Conservation (phyloP, 2,113 vertebrate species). For the Morone chrysops region DNA sequence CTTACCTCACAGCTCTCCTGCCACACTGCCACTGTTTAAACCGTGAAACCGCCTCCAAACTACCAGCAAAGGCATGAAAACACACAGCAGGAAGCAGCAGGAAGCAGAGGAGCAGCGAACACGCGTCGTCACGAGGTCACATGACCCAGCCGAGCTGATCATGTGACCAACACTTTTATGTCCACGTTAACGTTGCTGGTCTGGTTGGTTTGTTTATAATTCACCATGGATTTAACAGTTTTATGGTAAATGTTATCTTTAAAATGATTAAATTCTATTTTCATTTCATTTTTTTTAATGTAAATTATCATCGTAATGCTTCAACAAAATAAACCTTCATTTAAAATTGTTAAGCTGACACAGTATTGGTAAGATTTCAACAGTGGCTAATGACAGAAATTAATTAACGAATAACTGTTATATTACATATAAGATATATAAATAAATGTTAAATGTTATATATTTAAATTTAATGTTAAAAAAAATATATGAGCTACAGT, state of each 20-base stretch:
- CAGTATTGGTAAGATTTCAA: not conserved
- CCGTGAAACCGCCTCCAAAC: not conserved
- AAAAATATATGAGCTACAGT: not conserved
- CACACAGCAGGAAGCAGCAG: not conserved
- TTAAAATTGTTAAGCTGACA: not conserved
- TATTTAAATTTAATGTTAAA: not conserved
- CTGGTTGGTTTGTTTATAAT: not conserved
- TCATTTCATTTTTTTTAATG: not conserved
- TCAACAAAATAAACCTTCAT: not conserved
- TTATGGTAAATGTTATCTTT: not conserved
- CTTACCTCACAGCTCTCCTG: constrained; percentile 19
- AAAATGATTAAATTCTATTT: too few relatives aligned
- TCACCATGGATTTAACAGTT: not conserved
- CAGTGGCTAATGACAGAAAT: not conserved
- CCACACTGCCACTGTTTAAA: not conserved
- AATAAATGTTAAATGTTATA: not conserved
- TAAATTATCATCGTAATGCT: not conserved
- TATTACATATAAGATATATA: not conserved
- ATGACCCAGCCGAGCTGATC: not conserved
- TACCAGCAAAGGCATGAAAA: too few relatives aligned
- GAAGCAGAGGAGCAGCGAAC: not conserved
- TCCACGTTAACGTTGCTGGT: accelerated
- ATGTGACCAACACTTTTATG: not conserved
- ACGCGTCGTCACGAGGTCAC: not conserved
- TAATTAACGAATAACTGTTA: not conserved